Percentiles rank a stretch among this genome's conserved stretches.
phyloP scores from a whole-genome alignment of 2,888 invertebrate species.

The Tanaodytes sp. region DNA sequence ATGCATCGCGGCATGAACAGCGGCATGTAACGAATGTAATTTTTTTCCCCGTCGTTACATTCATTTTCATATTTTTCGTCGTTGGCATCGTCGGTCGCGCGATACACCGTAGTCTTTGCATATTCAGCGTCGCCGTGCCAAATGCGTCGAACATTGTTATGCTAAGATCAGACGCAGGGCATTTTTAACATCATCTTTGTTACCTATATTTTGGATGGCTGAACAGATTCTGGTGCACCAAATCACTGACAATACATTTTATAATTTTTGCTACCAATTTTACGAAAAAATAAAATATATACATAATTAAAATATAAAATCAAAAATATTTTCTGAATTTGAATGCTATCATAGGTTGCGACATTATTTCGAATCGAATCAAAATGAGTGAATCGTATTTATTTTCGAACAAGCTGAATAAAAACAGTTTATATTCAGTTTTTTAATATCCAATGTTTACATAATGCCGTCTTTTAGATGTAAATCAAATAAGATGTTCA shows the following conservation, averaged over 20 bases:
- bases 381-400: too few relatives aligned
- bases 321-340: too few relatives aligned
- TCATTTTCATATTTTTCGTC: slow-evolving; percentile 49
- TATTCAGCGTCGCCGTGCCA: slow-evolving; percentile 67
- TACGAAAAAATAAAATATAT: too few relatives aligned
- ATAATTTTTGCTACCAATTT: too few relatives aligned
- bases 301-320: too few relatives aligned
- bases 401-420: too few relatives aligned
- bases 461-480: too few relatives aligned
- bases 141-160: slow-evolving; percentile 68
- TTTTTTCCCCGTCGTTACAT: slow-evolving; percentile 20
- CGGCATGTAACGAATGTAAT: slow-evolving; percentile 21
- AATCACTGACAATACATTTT: slow-evolving; percentile 19
- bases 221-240: slow-evolving; percentile 50
- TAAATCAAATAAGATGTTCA: too few relatives aligned
- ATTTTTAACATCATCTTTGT: slow-evolving; percentile 68
- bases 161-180: slow-evolving; percentile 65
- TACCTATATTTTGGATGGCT: slow-evolving; percentile 63
- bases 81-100: slow-evolving; percentile 35
- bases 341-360: too few relatives aligned
- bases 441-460: too few relatives aligned
- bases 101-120: slow-evolving; percentile 57
- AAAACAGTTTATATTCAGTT: too few relatives aligned
- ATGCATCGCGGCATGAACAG: slow-evolving; percentile 27
- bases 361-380: too few relatives aligned